These are phyloP conservation scores for Capricornis sumatraensis DNA, from an alignment of 2,113 vertebrate species.

Conservation along the genomic window DNA sequence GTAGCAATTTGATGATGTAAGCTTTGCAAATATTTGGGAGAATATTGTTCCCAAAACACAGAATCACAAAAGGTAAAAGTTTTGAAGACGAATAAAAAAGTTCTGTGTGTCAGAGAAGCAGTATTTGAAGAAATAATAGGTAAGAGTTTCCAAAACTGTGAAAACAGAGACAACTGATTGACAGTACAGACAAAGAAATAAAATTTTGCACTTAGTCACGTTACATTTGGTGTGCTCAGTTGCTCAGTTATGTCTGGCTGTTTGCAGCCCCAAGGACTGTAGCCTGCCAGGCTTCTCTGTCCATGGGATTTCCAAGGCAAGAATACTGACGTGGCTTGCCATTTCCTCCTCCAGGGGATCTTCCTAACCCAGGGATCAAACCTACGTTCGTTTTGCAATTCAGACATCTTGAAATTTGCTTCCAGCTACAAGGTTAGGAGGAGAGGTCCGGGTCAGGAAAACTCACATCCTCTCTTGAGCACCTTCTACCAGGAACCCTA, in stretches of 20 bases:
- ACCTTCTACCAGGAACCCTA: not conserved
- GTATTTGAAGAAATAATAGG: not conserved
- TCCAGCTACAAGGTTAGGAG: not conserved
- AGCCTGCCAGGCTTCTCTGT: not conserved
- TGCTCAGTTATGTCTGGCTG: not conserved
- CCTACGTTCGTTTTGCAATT: not conserved
- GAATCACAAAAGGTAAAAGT: not conserved
- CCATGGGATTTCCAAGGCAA: not conserved
- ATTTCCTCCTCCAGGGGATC: not conserved
- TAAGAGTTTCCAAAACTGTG: not conserved
- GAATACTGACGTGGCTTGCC: not conserved
- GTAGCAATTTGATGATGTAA: not conserved
- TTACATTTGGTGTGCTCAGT: not conserved
- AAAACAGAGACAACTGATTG: not conserved
- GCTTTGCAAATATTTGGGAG: not conserved
- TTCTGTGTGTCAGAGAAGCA: not conserved
- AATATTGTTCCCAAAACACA: not conserved
- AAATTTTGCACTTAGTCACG: not conserved
- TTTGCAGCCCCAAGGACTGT: not conserved
- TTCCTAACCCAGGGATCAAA: not conserved
- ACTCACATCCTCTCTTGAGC: not conserved
- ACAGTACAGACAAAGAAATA: not conserved
- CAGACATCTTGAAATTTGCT: not conserved
- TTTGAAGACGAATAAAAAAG: not conserved
- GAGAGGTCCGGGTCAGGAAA: not conserved